These are phyloP conservation scores for Hydrotaea diabolus DNA, from an alignment of 2,888 invertebrate species.

Conservation along the genomic window DNA sequence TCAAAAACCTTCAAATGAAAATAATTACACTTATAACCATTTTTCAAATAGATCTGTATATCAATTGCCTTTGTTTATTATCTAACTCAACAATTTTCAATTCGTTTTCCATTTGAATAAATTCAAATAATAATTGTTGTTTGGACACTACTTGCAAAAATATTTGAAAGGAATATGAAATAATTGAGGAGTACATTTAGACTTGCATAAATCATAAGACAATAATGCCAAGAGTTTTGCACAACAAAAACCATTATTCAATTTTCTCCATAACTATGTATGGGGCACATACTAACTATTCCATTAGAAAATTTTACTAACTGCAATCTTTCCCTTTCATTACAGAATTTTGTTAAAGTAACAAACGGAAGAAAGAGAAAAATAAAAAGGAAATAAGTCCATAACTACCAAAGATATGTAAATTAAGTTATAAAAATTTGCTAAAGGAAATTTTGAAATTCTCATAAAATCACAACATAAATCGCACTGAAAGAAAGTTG, in stretches of 20 bases:
- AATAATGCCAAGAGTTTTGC: slow-evolving; percentile 1
- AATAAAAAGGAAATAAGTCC: slow-evolving; percentile 14
- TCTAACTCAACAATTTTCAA: background rate
- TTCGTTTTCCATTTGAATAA: background rate
- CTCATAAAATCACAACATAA: slow-evolving; percentile 60
- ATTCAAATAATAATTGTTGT: slow-evolving; percentile 13
- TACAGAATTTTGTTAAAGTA: slow-evolving; percentile 41
- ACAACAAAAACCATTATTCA: background rate
- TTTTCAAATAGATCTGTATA: background rate
- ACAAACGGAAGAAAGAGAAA: slow-evolving; percentile 1
- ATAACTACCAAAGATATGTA: slow-evolving; percentile 56
- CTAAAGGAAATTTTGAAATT: background rate
- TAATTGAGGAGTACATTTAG: background rate
- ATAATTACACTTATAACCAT: background rate
- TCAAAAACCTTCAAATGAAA: too few species aligned
- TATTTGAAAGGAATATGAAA: background rate
- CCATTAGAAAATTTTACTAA: background rate
- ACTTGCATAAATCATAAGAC: slow-evolving; percentile 6
- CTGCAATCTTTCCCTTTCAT: slow-evolving; percentile 16
- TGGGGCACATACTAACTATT: background rate
- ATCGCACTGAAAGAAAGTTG: slow-evolving; percentile 65
- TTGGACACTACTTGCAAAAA: background rate
- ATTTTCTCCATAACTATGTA: slow-evolving; percentile 27
- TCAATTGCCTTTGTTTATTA: background rate
- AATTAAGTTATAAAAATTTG: slow-evolving; percentile 53